phyloP scores from a whole-genome alignment of 2,797 vertebrate genomes.

The Pygocentrus nattereri region DNA sequence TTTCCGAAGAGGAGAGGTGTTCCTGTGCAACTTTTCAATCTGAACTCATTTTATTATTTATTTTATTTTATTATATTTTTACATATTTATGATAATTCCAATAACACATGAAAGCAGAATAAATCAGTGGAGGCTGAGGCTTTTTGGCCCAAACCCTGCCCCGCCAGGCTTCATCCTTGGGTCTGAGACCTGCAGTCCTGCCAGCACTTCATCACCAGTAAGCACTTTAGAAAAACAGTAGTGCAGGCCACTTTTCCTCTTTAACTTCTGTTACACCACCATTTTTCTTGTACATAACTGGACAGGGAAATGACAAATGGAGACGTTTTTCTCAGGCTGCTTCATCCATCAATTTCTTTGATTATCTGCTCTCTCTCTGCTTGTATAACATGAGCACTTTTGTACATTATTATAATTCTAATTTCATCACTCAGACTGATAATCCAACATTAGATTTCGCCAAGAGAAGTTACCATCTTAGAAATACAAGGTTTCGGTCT shows the following conservation, averaged over 20 bases:
- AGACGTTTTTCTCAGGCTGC: neutral
- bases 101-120: neutral
- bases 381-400: neutral
- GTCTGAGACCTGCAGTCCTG: slow-evolving; percentile 9
- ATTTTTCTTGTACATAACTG: neutral
- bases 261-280: slow-evolving; percentile 9
- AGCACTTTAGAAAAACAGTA: slow-evolving; percentile 14
- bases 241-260: neutral
- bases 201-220: slow-evolving; percentile 13
- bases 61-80: neutral
- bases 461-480: neutral
- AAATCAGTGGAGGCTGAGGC: neutral
- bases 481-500: too few relatives aligned
- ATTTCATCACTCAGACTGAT: neutral
- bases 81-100: neutral
- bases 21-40: too few relatives aligned
- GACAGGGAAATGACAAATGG: slow-evolving; percentile 6
- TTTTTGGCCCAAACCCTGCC: neutral
- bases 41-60: too few relatives aligned
- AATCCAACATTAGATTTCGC: neutral
- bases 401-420: slow-evolving; percentile 17
- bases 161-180: neutral
- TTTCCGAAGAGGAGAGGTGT: too few relatives aligned
- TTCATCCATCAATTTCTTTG: neutral
- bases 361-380: neutral